These are phyloP conservation scores for Copidosoma aretas DNA, from an alignment of 2,888 invertebrate species.

Conservation along the genomic window DNA sequence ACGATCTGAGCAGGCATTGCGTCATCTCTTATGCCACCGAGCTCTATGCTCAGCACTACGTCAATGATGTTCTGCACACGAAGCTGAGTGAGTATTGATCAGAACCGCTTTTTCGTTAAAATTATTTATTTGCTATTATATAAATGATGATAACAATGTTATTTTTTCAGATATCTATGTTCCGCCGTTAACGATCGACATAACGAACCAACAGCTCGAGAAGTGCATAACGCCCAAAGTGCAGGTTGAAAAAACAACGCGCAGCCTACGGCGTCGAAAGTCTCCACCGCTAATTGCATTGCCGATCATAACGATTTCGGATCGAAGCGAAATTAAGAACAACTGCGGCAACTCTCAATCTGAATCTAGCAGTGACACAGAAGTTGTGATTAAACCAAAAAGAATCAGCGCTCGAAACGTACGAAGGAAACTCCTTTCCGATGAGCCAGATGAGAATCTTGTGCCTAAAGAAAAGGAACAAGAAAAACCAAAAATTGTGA, in stretches of 20 bases:
- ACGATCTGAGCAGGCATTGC: conserved; percentile 50
- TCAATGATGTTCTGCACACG: conserved; percentile 35
- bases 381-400: not conserved
- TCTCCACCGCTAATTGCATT: conserved; percentile 17
- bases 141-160: not conserved
- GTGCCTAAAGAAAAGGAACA: not conserved
- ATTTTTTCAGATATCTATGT: conserved; percentile 27
- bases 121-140: not conserved
- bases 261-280: conserved; percentile 22
- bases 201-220: conserved; percentile 24
- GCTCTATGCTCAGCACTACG: conserved; percentile 45
- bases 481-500: too few species aligned
- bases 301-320: conserved; percentile 12
- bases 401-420: conserved; percentile 16
- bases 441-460: conserved; percentile 16
- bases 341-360: not conserved
- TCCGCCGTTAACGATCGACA: conserved; percentile 20
- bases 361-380: not conserved
- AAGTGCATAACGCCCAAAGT: conserved; percentile 32
- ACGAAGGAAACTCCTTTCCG: conserved; percentile 29
- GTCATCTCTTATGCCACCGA: conserved; percentile 48
- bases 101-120: not conserved
- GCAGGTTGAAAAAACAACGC: conserved; percentile 16
- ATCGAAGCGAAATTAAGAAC: conserved; percentile 1
- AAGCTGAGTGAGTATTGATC: conserved; percentile 29